These are phyloP conservation scores for Psittacula derbiana DNA, from an alignment of 2,797 vertebrate genomes.

Conservation along the genomic window DNA sequence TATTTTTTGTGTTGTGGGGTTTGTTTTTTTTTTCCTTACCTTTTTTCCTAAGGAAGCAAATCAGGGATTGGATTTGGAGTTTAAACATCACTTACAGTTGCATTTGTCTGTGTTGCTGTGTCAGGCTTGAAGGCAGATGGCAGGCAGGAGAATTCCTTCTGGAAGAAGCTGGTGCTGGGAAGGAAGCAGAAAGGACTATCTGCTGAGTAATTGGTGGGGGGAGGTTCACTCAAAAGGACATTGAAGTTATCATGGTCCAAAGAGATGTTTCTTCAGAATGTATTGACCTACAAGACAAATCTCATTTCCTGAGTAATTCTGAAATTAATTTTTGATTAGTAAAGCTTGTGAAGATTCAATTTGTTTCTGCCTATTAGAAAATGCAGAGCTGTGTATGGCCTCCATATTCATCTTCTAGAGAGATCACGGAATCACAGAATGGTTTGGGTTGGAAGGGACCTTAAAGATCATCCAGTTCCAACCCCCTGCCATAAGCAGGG, in stretches of 20 bases:
- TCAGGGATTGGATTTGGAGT: not conserved
- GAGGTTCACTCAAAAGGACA: not conserved
- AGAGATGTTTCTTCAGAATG: not conserved
- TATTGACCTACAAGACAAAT: not conserved
- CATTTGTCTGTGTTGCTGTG: not conserved
- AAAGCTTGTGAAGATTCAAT: not conserved
- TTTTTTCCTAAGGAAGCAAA: not conserved
- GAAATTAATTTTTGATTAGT: not conserved
- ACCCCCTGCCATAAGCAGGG: not conserved
- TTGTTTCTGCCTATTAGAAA: not conserved
- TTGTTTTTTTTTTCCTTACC: not conserved
- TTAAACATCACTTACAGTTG: not conserved
- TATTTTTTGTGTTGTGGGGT: not conserved
- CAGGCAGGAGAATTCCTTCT: constrained; percentile 18
- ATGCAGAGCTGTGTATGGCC: not conserved
- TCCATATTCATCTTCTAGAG: not conserved
- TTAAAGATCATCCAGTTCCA: not conserved
- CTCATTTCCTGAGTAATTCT: not conserved
- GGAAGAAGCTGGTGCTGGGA: constrained; percentile 2
- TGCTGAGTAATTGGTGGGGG: not conserved
- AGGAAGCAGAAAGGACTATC: not conserved
- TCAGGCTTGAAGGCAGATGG: not conserved
- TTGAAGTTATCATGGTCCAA: not conserved
- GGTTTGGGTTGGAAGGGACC: not conserved
- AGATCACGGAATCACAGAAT: not conserved